phyloP scores from a whole-genome alignment of 1,140 invertebrate species.

The Alviniconcha marisindica region DNA sequence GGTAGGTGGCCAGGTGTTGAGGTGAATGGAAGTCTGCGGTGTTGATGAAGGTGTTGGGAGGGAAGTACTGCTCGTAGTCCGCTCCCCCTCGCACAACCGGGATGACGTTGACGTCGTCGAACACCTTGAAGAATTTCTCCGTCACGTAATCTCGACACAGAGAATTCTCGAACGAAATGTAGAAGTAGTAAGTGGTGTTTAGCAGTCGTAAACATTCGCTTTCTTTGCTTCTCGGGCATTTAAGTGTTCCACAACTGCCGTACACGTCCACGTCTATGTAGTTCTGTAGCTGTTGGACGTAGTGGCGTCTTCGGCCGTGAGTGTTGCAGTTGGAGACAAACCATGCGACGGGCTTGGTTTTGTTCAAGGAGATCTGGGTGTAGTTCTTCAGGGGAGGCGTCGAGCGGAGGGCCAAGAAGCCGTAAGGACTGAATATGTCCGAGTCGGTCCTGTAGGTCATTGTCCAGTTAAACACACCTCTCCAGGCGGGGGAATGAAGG shows the following conservation, averaged over 20 bases:
- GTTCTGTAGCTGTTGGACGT: slow-evolving; percentile 78
- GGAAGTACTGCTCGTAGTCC: slow-evolving; percentile 72
- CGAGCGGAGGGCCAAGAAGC: slow-evolving; percentile 59
- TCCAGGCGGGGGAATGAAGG: not conserved
- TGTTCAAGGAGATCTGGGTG: slow-evolving; percentile 57
- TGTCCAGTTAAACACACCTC: slow-evolving; percentile 90
- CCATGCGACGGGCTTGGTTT: slow-evolving; percentile 75
- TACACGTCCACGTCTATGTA: slow-evolving; percentile 83
- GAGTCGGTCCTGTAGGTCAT: slow-evolving; percentile 79
- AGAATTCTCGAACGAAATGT: slow-evolving; percentile 73
- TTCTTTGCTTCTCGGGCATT: slow-evolving; percentile 80
- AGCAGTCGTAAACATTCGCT: slow-evolving; percentile 91
- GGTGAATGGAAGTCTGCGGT: slow-evolving; percentile 95
- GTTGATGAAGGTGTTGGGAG: slow-evolving; percentile 90
- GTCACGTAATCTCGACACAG: slow-evolving; percentile 73
- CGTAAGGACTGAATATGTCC: slow-evolving; percentile 41
- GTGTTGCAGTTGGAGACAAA: slow-evolving; percentile 80
- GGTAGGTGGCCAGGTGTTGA: slow-evolving; percentile 89
- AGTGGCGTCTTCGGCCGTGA: slow-evolving; percentile 78
- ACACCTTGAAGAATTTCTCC: slow-evolving; percentile 69
- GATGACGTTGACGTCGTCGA: slow-evolving; percentile 69
- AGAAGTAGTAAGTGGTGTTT: slow-evolving; percentile 85
- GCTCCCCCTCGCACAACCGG: slow-evolving; percentile 79
- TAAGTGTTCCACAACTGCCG: slow-evolving; percentile 79
- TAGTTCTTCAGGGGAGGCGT: slow-evolving; percentile 5